Conservation (phyloP, 1,140 invertebrate species). For the Drosophila setifemur region DNA sequence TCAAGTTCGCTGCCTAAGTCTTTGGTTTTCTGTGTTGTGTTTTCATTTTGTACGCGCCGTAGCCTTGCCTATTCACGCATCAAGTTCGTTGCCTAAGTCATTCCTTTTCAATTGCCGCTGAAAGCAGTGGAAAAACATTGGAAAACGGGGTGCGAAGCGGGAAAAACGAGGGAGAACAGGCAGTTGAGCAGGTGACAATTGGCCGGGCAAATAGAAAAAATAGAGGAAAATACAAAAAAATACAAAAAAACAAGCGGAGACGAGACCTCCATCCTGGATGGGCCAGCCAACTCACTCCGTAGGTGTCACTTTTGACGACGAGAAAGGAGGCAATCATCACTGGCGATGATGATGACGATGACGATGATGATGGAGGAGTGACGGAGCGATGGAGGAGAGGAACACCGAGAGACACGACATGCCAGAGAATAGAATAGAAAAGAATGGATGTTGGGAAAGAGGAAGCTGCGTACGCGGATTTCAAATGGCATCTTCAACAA, state of each 20-base stretch:
- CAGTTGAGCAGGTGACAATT: constrained; percentile 29
- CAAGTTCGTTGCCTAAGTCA: constrained; percentile 65
- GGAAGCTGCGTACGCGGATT: constrained; percentile 1
- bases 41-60: no score
- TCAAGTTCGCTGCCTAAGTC: constrained; percentile 14
- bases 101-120: constrained; percentile 20
- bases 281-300: constrained; percentile 6
- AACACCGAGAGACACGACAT: neutral
- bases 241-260: neutral
- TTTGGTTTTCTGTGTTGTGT: constrained; percentile 8
- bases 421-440: neutral
- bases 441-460: neutral
- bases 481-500: constrained; percentile 3
- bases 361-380: constrained; percentile 8
- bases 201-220: constrained; percentile 19
- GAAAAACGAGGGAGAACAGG: neutral
- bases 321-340: constrained; percentile 32
- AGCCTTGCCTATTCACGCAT: no score
- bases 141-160: neutral
- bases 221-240: neutral
- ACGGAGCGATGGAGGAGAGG: neutral
- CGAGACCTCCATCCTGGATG: constrained; percentile 24
- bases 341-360: neutral
- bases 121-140: neutral
- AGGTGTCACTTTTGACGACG: constrained; percentile 36